Evolutionary conservation across 1,140 invertebrate genomes (phyloP).

Genomic region (Ooceraea biroi): DNA sequence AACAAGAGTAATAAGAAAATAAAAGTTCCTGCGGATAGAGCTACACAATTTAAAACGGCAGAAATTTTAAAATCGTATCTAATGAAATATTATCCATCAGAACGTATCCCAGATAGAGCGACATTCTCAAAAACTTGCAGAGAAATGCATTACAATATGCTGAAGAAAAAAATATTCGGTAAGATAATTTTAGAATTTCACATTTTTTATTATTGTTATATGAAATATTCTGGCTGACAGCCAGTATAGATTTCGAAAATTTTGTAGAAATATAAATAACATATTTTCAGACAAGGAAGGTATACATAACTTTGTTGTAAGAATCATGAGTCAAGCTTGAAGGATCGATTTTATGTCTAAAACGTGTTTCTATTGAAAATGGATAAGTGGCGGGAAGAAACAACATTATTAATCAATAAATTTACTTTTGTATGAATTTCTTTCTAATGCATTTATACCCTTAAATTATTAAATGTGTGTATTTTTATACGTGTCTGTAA

Average conservation of each 20-base stretch:
- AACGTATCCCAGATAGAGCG: conserved; percentile 76
- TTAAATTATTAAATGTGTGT: conserved; percentile 47
- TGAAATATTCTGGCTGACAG: background rate
- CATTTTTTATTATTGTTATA: conserved; percentile 37
- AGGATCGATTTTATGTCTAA: conserved; percentile 33
- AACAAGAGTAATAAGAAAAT: conserved; percentile 36
- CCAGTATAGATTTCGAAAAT: background rate
- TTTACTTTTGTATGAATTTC: conserved; percentile 39
- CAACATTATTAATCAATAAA: background rate
- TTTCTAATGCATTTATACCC: conserved; percentile 12
- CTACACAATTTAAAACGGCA: conserved; percentile 75
- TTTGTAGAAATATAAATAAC: conserved; percentile 45
- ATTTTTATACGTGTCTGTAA: conserved; percentile 37
- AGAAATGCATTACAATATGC: conserved; percentile 76
- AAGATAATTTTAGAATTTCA: conserved; percentile 49
- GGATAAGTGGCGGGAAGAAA: background rate
- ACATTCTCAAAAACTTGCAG: conserved; percentile 77
- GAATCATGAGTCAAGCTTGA: conserved; percentile 51
- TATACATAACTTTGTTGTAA: conserved; percentile 71
- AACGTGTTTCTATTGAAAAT: background rate
- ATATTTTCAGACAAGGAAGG: conserved; percentile 72
- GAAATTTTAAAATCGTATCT: conserved; percentile 77
- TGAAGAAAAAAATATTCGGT: conserved; percentile 77
- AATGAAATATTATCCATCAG: conserved; percentile 78
- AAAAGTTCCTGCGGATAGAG: conserved; percentile 68